A percentile compares a stretch with the other conserved stretches of the same genome.
phyloP scores from a whole-genome alignment of 2,888 invertebrate genomes.

The Xestia ashworthii region DNA sequence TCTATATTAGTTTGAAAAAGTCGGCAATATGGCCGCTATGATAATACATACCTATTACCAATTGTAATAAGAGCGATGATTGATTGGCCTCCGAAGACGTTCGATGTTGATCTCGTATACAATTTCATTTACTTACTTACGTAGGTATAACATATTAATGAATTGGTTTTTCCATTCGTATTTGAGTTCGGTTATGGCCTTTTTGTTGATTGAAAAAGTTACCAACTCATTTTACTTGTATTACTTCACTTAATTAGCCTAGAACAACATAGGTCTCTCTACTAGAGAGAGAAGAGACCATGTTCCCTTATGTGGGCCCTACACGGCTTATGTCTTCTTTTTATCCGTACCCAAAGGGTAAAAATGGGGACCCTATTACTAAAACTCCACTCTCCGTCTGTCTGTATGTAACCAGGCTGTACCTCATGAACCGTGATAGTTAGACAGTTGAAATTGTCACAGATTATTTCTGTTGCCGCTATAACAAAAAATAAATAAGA shows the following conservation, averaged over 20 bases:
- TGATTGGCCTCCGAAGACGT: conserved; percentile 43
- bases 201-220: neutral
- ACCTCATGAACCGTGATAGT: too few species aligned
- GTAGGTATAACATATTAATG: conserved; percentile 16
- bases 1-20: conserved; percentile 53
- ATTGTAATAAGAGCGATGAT: conserved; percentile 49
- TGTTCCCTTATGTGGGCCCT: neutral
- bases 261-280: neutral
- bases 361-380: too few species aligned
- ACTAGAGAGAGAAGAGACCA: neutral
- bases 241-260: neutral
- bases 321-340: neutral
- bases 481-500: too few species aligned
- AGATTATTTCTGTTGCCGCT: too few species aligned
- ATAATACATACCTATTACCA: conserved; percentile 19
- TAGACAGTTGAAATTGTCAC: too few species aligned
- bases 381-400: too few species aligned
- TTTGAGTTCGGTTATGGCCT: neutral
- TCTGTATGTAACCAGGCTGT: too few species aligned
- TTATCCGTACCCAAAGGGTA: too few species aligned
- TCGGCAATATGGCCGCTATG: conserved; percentile 40
- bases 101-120: conserved; percentile 22
- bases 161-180: conserved; percentile 18
- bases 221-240: neutral
- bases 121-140: conserved; percentile 34